Evolutionary conservation across 2,797 vertebrate genomes (phyloP), one percentile per base, ranked within the genome.

Genomic region (Acrossocheilus fasciatus): DNA sequence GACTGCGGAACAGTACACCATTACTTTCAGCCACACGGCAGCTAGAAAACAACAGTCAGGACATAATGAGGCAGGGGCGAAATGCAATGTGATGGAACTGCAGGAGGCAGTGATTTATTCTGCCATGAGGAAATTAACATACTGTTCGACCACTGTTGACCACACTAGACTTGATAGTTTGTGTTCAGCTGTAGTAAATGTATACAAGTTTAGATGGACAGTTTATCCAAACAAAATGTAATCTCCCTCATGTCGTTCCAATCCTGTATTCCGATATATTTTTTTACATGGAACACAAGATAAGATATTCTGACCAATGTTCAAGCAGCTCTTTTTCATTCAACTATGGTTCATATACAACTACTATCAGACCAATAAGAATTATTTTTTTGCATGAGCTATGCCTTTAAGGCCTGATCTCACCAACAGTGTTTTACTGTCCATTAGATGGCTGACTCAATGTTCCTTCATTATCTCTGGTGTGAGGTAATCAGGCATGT

Each of bases 71-170:
- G 85, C 89, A 75, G 81, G 85, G 77, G 83, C 74, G 70, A 85
- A 88, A 89, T 43, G 81, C 62, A 76, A 34, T 74, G 70, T 85
- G 68, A 77, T 59, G 78, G 79, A 89, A 86, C 88, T 45, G 85
- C 85, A 88, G 81, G 69, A 82, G 89, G 88, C 90, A 86, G 39
- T 88, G 91, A 92, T 87, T 87, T 86, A 91, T 91, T 87, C 85
- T 78, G 81, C 79, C 36, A 50, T 23, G 86, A 72, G 77, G 59
- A 81, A 81, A 91, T 89, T 85, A 90, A 87, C 86, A 87, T 87
- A 83, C 68, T 43, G 54, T 73, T 89, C 81, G 79, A 64, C 80
- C 64, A 62, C 81, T 75, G 34, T 18, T 72, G 66, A 72, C 87
- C 39, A 39, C 2, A 6, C 50, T 17, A 41, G 50, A 36, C 66